Evolutionary conservation across 2,113 vertebrate genomes (phyloP).

Genomic region (Columbina picui): DNA sequence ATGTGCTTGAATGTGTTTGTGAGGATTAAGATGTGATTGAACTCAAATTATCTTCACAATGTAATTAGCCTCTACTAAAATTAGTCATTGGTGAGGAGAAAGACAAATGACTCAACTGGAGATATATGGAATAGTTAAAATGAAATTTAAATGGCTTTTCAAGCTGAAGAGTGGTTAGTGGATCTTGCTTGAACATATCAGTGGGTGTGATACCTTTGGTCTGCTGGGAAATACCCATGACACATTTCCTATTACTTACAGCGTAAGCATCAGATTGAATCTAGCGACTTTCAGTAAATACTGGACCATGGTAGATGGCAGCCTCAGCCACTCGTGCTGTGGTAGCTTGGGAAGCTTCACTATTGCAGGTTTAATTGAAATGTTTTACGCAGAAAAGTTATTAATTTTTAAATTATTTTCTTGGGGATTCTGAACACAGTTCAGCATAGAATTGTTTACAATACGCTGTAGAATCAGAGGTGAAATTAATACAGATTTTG

Average conservation of each 20-base stretch:
- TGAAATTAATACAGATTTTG: not conserved
- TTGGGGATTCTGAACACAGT: not conserved
- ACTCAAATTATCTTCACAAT: not conserved
- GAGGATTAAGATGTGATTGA: not conserved
- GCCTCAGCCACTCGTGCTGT: not conserved
- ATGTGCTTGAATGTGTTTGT: not conserved
- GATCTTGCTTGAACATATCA: not conserved
- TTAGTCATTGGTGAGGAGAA: not conserved
- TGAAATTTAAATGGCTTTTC: not conserved
- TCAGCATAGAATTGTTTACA: not conserved
- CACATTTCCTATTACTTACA: not conserved
- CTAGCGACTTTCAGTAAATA: not conserved
- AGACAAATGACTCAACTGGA: not conserved
- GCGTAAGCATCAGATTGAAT: not conserved
- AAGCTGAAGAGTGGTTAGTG: not conserved
- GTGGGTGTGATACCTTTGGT: not conserved
- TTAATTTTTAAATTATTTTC: not conserved
- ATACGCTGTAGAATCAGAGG: not conserved
- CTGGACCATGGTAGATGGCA: not conserved
- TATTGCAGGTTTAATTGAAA: not conserved
- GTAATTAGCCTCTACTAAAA: not conserved
- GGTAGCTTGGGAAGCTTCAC: not conserved
- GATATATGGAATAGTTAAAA: not conserved
- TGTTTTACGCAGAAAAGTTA: not conserved
- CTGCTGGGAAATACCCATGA: not conserved